Conservation (phyloP, 1,140 invertebrate species). For the Trinorchestia longiramus region DNA sequence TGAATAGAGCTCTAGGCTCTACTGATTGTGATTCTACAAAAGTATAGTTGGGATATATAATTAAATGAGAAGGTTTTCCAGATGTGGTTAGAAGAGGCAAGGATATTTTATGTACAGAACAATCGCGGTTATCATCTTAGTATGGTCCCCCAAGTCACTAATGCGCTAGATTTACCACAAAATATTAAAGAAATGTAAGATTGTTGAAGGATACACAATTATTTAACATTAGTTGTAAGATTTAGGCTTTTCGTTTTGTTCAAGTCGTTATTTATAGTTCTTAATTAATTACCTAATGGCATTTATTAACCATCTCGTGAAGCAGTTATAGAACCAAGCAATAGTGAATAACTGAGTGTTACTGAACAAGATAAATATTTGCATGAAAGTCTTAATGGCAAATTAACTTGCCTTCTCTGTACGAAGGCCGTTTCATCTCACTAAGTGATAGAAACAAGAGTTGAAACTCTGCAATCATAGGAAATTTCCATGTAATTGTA, state of each 20-base stretch:
- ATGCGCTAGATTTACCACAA: no score
- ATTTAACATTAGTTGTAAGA: no score
- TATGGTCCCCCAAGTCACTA: no score
- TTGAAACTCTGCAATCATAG: not conserved
- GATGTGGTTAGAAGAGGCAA: not conserved
- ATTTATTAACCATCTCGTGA: no score
- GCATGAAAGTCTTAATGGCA: not conserved
- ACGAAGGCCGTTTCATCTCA: not conserved
- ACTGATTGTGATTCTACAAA: no score
- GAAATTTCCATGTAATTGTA: not conserved
- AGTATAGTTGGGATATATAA: not conserved
- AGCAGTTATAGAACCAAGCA: not conserved
- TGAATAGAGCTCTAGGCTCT: no score
- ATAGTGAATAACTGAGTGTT: not conserved
- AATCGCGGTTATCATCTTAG: no score
- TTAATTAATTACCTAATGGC: no score
- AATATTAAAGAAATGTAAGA: no score
- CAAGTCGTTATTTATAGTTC: no score
- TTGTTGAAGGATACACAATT: no score
- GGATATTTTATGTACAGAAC: not conserved
- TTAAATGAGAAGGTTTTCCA: not conserved
- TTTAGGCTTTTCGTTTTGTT: no score
- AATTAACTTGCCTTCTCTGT: not conserved
- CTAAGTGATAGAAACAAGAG: not conserved
- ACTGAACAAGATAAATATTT: not conserved